These are phyloP conservation scores for Mormyrus hasselquistii DNA, from an alignment of 2,797 vertebrate genomes.

Conservation along the genomic window DNA sequence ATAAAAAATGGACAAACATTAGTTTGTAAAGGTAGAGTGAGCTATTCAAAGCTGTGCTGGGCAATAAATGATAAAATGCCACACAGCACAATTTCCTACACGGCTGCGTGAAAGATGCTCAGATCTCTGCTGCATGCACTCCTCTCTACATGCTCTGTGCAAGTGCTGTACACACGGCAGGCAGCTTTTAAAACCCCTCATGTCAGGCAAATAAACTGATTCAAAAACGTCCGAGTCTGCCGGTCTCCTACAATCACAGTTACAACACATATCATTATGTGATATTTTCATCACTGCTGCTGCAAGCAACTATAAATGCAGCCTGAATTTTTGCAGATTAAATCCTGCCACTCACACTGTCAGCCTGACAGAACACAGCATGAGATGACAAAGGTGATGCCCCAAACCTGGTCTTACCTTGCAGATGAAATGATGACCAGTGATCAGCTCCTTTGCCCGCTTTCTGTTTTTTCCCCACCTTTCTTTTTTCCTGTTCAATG, in stretches of 20 bases:
- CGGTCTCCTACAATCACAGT: not conserved
- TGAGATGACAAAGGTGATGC: not conserved
- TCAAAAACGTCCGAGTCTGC: not conserved
- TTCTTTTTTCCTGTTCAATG: not conserved
- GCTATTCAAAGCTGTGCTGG: not conserved
- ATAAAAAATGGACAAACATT: not conserved
- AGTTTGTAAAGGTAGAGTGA: not conserved
- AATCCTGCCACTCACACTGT: not conserved
- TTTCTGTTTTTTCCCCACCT: not conserved
- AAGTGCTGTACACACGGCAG: not conserved
- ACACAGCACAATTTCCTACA: not conserved
- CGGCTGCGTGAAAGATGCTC: not conserved
- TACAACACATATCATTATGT: not conserved
- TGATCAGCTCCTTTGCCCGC: not conserved
- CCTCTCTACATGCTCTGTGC: not conserved
- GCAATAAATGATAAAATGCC: not conserved
- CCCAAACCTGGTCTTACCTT: not conserved
- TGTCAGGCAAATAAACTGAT: not conserved
- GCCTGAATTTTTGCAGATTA: not conserved
- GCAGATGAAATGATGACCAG: not conserved
- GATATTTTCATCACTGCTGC: not conserved
- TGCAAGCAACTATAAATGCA: not conserved
- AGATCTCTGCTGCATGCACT: not conserved
- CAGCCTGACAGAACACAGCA: not conserved
- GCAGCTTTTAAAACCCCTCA: not conserved